Base-by-base conservation (phyloP, 2,113 vertebrate species). In the Sakesphorus luctuosus region DNA sequence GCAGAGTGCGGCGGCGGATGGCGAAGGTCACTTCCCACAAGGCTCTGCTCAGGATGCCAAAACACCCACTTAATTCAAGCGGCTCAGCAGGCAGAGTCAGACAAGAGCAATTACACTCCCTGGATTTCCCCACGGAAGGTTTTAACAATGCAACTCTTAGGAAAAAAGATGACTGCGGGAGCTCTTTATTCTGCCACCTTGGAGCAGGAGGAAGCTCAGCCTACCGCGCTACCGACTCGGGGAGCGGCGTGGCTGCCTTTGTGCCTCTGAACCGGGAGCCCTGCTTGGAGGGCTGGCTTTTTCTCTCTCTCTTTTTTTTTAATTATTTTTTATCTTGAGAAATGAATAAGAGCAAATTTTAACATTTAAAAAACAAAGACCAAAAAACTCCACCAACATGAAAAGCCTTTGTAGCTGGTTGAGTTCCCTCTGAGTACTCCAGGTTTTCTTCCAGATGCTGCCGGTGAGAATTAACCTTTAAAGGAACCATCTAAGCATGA, bases 11-110 rank as follows among this genome's bases (percentile, higher is more conserved):
- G 93, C 47, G 13, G 77, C 24, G 23, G 95, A 75, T 96, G 97
- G 96, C 94, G 96, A 97, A 98, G 98, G 98, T 97, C 96, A 95
- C 82, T 95, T 98, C 97, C 96, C 97, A 96, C 95, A 95, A 95
- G 97, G 81, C 96, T 97, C 90, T 24, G 96, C 95, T 93, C 95
- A 84, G 96, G 97, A 97, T 97, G 98, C 96, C 95, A 83, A 94
- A 98, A 97, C 94, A 84, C 94, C 94, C 93, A 96, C 97, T 98
- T 97, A 97, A 98, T 98, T 98, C 97, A 97, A 93, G 94, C 91
- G 77, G 94, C 97, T 97, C 75, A 61, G 94, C 93, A 82, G 97
- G 93, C 96, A 69, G 36, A 97, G 95, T 35, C 94, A 95, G 96
- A 97, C 93, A 87, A 33, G 88, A 97, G 96, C 98, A 98, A 98